Conservation (phyloP, 1,140 invertebrate genomes). For the Halotydeus destructor region DNA sequence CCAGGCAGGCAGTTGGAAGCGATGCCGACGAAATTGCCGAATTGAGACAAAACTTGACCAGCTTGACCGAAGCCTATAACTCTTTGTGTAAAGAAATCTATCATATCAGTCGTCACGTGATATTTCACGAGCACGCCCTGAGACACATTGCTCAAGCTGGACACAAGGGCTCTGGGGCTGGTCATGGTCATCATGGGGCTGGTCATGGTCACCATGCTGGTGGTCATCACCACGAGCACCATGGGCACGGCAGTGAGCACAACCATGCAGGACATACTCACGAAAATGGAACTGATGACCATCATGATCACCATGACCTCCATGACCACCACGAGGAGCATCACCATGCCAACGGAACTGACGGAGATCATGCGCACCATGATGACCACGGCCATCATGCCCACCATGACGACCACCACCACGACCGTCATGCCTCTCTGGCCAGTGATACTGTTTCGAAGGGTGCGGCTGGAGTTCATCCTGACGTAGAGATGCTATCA, state of each 20-base stretch:
- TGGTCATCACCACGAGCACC: neutral
- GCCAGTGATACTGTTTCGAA: too few relatives aligned
- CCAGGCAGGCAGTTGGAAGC: too few relatives aligned
- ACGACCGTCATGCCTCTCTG: neutral
- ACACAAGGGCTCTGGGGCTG: neutral
- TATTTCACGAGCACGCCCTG: neutral
- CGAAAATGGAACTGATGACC: neutral
- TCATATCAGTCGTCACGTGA: too few relatives aligned
- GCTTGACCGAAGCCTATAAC: too few relatives aligned
- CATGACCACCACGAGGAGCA: neutral
- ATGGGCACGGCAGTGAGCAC: too few relatives aligned
- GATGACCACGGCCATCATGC: neutral
- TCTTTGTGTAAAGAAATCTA: too few relatives aligned
- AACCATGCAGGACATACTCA: too few relatives aligned
- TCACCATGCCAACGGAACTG: neutral
- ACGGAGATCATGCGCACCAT: neutral
- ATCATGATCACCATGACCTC: neutral
- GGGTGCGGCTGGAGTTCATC: too few relatives aligned
- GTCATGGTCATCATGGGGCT: neutral
- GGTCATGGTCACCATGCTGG: neutral
- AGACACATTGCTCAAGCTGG: neutral
- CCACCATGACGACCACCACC: neutral
- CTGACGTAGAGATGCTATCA: too few relatives aligned
- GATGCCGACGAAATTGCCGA: too few relatives aligned
- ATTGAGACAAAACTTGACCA: too few relatives aligned